phyloP scores from a whole-genome alignment of 2,113 vertebrate genomes.

The Jaculus jaculus region DNA sequence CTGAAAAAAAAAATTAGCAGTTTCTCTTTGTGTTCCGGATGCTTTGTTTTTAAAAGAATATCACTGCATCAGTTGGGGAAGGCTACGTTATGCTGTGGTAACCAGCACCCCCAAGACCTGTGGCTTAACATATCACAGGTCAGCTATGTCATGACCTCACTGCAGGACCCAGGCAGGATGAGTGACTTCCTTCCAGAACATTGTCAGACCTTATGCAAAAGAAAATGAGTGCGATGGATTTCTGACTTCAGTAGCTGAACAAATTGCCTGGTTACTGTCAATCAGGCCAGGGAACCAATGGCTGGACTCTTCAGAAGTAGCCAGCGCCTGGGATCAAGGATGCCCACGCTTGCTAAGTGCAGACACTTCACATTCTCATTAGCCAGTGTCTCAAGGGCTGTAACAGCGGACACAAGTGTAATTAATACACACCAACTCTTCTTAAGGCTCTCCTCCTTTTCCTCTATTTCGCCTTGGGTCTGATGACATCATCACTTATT shows the following conservation, averaged over 20 bases:
- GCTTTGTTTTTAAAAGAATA: not conserved
- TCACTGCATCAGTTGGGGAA: not conserved
- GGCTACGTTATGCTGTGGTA: not conserved
- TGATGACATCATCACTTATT: not conserved
- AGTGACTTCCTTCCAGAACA: not conserved
- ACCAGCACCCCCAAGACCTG: not conserved
- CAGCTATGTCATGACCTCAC: not conserved
- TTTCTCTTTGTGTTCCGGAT: not conserved
- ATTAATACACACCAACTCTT: conserved; percentile 13
- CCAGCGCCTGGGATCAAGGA: accelerated
- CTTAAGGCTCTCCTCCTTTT: not conserved
- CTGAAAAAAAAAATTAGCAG: not conserved
- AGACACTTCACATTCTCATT: not conserved
- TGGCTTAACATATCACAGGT: not conserved
- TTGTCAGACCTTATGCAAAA: not conserved
- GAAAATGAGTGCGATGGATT: not conserved
- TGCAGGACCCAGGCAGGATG: not conserved
- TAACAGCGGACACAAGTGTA: not conserved
- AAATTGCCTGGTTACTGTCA: not conserved
- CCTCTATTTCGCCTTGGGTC: not conserved
- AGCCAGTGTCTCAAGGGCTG: not conserved
- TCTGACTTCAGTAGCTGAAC: not conserved
- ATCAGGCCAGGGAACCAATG: not conserved
- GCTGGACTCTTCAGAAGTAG: not conserved
- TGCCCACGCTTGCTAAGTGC: not conserved